Evolutionary conservation across 1,140 invertebrate species (phyloP).

Genomic region (Polypedilum vanderplanki): DNA sequence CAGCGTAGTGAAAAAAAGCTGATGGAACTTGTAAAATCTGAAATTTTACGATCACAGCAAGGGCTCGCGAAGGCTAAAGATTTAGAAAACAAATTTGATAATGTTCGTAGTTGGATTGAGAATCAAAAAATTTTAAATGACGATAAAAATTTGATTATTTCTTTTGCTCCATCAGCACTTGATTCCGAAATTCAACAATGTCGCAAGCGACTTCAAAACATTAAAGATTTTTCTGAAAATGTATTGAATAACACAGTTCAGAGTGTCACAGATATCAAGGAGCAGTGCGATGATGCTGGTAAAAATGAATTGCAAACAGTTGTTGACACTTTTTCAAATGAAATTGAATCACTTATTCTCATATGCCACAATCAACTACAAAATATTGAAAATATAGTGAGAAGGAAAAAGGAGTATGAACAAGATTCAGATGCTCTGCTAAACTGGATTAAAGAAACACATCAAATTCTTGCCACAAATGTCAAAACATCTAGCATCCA

Average conservation of each 20-base stretch:
- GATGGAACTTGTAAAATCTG: slow-evolving; percentile 59
- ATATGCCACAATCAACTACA: slow-evolving; percentile 64
- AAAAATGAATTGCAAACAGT: slow-evolving; percentile 56
- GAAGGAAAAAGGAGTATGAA: slow-evolving; percentile 72
- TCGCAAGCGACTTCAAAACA: slow-evolving; percentile 63
- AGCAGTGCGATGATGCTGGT: slow-evolving; percentile 72
- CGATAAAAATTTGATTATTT: slow-evolving; percentile 36
- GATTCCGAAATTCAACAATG: slow-evolving; percentile 71
- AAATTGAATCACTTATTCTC: slow-evolving; percentile 61
- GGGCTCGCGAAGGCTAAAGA: slow-evolving; percentile 66
- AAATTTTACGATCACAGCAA: slow-evolving; percentile 60
- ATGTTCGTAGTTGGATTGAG: slow-evolving; percentile 66
- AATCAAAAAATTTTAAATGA: slow-evolving; percentile 45
- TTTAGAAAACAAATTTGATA: slow-evolving; percentile 64
- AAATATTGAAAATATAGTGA: slow-evolving; percentile 61
- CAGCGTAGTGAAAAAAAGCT: slow-evolving; percentile 65
- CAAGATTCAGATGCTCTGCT: slow-evolving; percentile 69
- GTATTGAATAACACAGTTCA: slow-evolving; percentile 67
- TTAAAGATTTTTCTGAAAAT: slow-evolving; percentile 70
- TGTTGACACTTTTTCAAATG: slow-evolving; percentile 58
- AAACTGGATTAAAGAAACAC: slow-evolving; percentile 80
- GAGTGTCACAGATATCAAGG: slow-evolving; percentile 64
- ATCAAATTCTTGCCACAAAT: slow-evolving; percentile 73
- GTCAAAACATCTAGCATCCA: slow-evolving; percentile 68
- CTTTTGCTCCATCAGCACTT: slow-evolving; percentile 62